Percentiles rank a stretch among this genome's conserved stretches.
Evolutionary conservation across 2,113 vertebrate genomes (phyloP).

Genomic region (Pituophis catenifer): DNA sequence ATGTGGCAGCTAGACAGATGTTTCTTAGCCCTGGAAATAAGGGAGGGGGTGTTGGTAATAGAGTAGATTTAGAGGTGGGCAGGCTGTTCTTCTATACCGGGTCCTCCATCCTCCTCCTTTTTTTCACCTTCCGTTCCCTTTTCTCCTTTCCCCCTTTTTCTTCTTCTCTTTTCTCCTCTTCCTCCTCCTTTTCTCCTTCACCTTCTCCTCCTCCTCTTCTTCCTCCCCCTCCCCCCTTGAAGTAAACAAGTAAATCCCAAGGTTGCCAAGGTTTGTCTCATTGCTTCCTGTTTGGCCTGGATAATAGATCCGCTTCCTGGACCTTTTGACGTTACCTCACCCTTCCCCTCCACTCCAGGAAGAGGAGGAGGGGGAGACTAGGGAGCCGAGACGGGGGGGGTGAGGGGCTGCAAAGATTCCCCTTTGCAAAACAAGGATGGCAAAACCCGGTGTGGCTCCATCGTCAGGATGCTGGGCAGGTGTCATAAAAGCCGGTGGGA

Average conservation of each 20-base stretch:
- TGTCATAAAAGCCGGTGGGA: neutral
- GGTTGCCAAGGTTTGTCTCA: constrained; percentile 20
- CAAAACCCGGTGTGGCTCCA: neutral
- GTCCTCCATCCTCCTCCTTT: neutral
- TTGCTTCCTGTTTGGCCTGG: constrained; percentile 37
- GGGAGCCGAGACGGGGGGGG: neutral
- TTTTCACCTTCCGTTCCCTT: no score
- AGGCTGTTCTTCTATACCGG: neutral
- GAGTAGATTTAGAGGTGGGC: neutral
- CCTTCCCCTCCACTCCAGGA: neutral
- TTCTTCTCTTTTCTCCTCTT: no score
- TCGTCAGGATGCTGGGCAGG: neutral
- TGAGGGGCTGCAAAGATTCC: neutral
- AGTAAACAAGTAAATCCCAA: neutral
- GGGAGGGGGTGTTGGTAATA: neutral
- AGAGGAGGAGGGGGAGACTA: neutral
- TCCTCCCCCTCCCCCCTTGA: neutral
- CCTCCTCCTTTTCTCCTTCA: neutral
- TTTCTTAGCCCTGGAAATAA: neutral
- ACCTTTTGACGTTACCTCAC: constrained; percentile 28
- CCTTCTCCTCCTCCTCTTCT: no score
- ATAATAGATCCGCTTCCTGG: constrained; percentile 17
- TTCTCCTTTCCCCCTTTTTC: no score
- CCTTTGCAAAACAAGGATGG: neutral
- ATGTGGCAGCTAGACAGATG: neutral